Evolutionary conservation across 2,113 vertebrate genomes (phyloP).

Genomic region (Bubo blakistoni): DNA sequence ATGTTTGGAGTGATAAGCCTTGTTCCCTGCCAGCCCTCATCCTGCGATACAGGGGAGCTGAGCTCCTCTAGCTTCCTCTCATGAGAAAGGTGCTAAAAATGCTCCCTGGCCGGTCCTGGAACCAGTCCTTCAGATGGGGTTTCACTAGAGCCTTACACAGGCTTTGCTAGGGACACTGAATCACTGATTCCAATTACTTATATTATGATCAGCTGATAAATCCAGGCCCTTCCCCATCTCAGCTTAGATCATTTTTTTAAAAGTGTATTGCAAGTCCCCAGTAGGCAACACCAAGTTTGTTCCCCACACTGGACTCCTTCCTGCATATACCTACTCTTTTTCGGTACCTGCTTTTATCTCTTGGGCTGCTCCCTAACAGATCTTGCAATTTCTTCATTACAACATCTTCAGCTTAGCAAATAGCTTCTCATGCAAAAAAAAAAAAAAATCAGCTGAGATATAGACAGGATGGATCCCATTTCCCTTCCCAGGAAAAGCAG

Average conservation of each 20-base stretch:
- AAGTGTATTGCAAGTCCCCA: background rate
- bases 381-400: background rate
- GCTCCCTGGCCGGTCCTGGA: background rate
- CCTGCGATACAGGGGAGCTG: background rate
- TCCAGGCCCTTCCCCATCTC: background rate
- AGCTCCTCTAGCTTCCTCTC: background rate
- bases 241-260: background rate
- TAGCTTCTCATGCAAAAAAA: background rate
- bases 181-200: background rate
- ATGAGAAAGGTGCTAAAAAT: background rate
- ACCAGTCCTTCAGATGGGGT: background rate
- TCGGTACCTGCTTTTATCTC: background rate
- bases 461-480: background rate
- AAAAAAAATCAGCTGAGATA: background rate
- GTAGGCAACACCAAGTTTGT: background rate
- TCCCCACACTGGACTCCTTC: background rate
- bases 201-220: background rate
- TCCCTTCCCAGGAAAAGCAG: background rate
- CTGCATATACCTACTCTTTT: background rate
- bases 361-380: background rate
- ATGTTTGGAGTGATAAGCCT: background rate
- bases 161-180: background rate
- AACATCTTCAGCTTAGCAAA: background rate
- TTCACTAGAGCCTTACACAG: background rate
- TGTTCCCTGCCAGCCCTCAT: background rate